A percentile compares a stretch with the other conserved stretches of the same genome.
Conservation (phyloP, 2,113 vertebrate genomes). For the Morone chrysops region DNA sequence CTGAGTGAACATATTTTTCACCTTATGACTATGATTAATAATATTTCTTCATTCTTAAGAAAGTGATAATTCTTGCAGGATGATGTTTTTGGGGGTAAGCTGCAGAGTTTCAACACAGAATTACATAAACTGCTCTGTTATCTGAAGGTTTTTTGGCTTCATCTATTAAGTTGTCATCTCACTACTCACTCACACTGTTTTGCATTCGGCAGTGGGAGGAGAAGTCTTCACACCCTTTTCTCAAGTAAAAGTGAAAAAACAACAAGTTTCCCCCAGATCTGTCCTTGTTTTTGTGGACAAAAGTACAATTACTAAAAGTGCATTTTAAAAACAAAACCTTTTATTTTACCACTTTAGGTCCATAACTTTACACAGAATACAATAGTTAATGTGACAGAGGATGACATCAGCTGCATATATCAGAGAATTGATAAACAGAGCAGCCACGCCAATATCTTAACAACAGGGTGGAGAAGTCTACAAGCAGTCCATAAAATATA, state of each 20-base stretch:
- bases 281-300: not conserved
- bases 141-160: not conserved
- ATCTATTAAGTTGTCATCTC: not conserved
- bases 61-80: not conserved
- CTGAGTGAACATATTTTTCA: not conserved
- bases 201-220: not conserved
- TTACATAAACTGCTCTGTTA: not conserved
- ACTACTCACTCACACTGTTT: not conserved
- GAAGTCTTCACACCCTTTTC: not conserved
- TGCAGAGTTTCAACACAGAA: constrained; percentile 7
- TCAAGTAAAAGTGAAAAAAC: not conserved
- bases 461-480: constrained; percentile 30
- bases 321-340: too few relatives aligned
- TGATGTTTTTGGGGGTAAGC: not conserved
- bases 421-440: not conserved
- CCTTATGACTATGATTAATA: not conserved
- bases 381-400: too few relatives aligned
- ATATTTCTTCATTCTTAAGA: constrained; percentile 1
- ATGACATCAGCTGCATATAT: not conserved
- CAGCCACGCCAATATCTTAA: not conserved
- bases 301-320: too few relatives aligned
- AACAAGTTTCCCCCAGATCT: not conserved
- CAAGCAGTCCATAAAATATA: not conserved
- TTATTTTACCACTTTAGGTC: too few relatives aligned
- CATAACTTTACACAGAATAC: too few relatives aligned